Evolutionary conservation across 1,140 invertebrate genomes (phyloP).

Genomic region (Brachionus plicatilis): DNA sequence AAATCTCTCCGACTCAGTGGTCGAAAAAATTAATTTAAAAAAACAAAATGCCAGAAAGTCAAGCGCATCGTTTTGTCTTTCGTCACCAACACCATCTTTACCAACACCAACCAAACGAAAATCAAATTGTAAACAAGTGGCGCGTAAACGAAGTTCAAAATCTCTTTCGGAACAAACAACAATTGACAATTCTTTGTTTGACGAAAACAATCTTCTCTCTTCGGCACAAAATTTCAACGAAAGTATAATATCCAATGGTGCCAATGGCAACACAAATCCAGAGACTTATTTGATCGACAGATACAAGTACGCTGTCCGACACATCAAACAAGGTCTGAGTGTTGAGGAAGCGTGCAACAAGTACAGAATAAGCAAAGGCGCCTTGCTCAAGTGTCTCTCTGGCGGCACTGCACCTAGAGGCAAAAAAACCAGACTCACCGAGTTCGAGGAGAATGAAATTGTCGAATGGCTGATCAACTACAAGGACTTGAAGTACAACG

Average conservation of each 20-base stretch:
- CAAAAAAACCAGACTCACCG: constrained; percentile 31
- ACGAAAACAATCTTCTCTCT: constrained; percentile 1
- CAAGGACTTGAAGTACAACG: constrained; percentile 39
- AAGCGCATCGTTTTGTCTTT: constrained; percentile 7
- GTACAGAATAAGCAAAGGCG: constrained; percentile 22
- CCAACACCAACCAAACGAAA: background rate
- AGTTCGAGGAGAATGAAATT: constrained; percentile 38
- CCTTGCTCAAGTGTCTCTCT: constrained; percentile 6
- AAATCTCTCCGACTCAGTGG: background rate
- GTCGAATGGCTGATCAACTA: constrained; percentile 40
- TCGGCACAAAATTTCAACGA: constrained; percentile 30
- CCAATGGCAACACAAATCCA: background rate
- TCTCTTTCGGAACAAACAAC: background rate
- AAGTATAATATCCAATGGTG: background rate
- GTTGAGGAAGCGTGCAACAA: constrained; percentile 40
- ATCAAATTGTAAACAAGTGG: background rate
- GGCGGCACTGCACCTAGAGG: constrained; percentile 36
- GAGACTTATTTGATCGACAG: constrained; percentile 39
- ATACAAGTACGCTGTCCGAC: constrained; percentile 35
- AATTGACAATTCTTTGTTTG: constrained; percentile 1
- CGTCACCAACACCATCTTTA: constrained; percentile 3
- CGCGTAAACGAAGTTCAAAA: background rate
- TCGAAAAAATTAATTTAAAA: constrained; percentile 25
- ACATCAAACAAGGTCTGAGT: constrained; percentile 36
- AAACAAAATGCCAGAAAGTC: constrained; percentile 25